Evolutionary conservation across 2,113 vertebrate species (phyloP), one percentile per base, ranked within the genome.

Genomic region (Leptocoma aspasia): DNA sequence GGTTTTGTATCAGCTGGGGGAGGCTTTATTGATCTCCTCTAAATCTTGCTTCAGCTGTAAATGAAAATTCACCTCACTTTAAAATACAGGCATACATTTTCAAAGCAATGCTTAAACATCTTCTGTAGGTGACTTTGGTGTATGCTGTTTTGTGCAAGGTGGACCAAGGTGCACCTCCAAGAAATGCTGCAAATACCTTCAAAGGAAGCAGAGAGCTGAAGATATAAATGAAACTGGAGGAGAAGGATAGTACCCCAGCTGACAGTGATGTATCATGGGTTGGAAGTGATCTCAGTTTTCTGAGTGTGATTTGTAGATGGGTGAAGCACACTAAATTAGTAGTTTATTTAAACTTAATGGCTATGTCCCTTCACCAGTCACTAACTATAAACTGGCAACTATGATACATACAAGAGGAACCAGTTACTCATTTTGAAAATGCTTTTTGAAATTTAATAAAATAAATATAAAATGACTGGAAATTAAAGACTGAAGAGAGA

Each of bases 11-110:
- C 66, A 71, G 17, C 86, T 93, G 90, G 92, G 92, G 65, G 27
- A 75, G 64, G 30, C 18, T 89, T 94, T 73, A 78, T 54, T 97
- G 84, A 93, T 96, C 52, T 94, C 69, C 66, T 92, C 52, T 93
- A 86, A 95, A 90, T 90, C 91, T 81, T 86, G 15, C 73, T 96
- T 87, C 82, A 77, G 54, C n/a, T 79, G 31, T 89, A 72, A 82
- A 57, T 31, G 82, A 22, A 94, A 95, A 93, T 94, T 94, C 82
- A 92, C 56, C 31, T 47, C 39, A 53, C 63, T 94, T 94, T 78
- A 73, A 88, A 94, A 77, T 68, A 77, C 49, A 86, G 41, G 47
- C n/a, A 44, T 54, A 77, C 0, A 4, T 72, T 89, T 97, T 89
- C 56, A 79, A 63, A 71, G 28, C 39, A 71, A 14, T 59, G 41